These are phyloP conservation scores for Caenorhabditis doughertyi DNA, from an alignment of 2,888 invertebrate species.

Conservation along the genomic window DNA sequence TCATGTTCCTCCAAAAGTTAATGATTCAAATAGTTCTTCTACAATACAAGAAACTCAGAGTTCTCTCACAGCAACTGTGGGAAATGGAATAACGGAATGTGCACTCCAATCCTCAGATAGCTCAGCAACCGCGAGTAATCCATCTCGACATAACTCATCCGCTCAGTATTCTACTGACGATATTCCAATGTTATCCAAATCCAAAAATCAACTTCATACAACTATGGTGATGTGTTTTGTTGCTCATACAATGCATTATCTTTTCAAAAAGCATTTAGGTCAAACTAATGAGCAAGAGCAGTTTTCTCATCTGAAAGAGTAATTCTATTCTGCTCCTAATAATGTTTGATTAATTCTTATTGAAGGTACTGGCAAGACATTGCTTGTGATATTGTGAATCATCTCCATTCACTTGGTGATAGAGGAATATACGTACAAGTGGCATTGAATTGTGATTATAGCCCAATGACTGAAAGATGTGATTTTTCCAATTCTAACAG, in stretches of 20 bases:
- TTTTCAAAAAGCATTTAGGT: not conserved
- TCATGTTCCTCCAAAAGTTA: too few species aligned
- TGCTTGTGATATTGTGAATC: slow-evolving; percentile 27
- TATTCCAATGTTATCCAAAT: too few species aligned
- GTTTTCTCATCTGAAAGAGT: not conserved
- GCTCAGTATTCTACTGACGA: too few species aligned
- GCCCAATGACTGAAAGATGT: not conserved
- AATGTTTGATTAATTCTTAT: too few species aligned
- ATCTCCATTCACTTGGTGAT: not conserved
- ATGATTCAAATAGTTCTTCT: too few species aligned
- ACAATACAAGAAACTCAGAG: too few species aligned
- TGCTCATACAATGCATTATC: slow-evolving; percentile 1
- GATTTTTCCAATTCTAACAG: not conserved
- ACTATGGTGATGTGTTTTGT: slow-evolving; percentile 6
- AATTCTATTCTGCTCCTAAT: not conserved
- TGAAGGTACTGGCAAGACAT: slow-evolving; percentile 4
- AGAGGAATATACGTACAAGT: not conserved
- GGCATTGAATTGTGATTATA: not conserved
- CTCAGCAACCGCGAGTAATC: too few species aligned
- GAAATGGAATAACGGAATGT: too few species aligned
- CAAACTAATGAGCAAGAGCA: not conserved
- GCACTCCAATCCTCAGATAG: too few species aligned
- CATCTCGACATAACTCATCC: too few species aligned
- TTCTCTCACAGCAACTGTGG: too few species aligned
- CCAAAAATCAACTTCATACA: slow-evolving; percentile 1